Evolutionary conservation across 2,888 invertebrate genomes (phyloP).

Genomic region (Idaea dimidiata): DNA sequence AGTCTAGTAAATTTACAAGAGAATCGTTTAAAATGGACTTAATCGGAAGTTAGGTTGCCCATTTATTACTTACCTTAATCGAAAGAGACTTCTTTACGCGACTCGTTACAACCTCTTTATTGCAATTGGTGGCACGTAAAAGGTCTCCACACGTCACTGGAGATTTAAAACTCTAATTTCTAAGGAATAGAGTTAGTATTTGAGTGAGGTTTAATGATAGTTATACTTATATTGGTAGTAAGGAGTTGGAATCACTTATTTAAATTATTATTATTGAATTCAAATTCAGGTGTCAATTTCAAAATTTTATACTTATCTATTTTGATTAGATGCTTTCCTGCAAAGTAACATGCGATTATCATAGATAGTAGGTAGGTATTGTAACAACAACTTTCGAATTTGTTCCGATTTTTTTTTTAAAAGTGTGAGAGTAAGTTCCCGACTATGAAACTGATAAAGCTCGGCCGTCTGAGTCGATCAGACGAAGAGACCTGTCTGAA

Average conservation of each 20-base stretch:
- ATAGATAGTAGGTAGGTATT: too few relatives aligned
- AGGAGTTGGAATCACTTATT: not conserved
- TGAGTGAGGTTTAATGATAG: not conserved
- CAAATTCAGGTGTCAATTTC: too few relatives aligned
- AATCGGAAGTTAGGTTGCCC: conserved; percentile 39
- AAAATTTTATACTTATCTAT: too few relatives aligned
- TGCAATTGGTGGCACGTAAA: conserved; percentile 41
- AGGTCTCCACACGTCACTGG: conserved; percentile 19
- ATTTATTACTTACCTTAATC: conserved; percentile 53
- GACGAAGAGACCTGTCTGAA: too few relatives aligned
- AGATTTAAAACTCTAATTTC: conserved; percentile 24
- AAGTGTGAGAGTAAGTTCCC: too few relatives aligned
- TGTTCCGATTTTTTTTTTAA: too few relatives aligned
- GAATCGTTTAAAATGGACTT: conserved; percentile 27
- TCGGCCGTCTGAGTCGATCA: too few relatives aligned
- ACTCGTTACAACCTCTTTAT: conserved; percentile 48
- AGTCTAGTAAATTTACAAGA: conserved; percentile 10
- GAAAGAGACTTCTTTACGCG: conserved; percentile 41
- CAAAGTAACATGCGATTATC: too few relatives aligned
- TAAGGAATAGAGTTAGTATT: conserved; percentile 20
- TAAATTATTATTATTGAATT: not conserved
- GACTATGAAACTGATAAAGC: too few relatives aligned
- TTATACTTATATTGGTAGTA: conserved; percentile 8
- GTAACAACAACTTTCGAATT: too few relatives aligned
- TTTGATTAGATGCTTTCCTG: too few relatives aligned